Evolutionary conservation across 2,888 invertebrate genomes (phyloP).

Genomic region (Tachina grossa): DNA sequence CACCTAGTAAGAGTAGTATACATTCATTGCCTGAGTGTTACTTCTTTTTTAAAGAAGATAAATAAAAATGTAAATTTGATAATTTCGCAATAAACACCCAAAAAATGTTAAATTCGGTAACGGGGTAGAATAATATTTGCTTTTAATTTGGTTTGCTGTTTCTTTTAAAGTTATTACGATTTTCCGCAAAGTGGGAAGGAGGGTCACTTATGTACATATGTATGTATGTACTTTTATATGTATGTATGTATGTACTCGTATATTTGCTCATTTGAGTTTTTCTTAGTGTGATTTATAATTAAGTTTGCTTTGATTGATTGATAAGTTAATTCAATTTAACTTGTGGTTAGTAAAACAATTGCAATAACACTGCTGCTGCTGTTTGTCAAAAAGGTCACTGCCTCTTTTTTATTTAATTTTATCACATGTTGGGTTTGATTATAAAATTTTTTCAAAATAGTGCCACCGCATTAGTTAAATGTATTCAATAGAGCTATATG

Average conservation of each 20-base stretch:
- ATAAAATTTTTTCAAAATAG: not conserved
- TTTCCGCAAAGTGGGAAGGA: too few species aligned
- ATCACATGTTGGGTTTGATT: not conserved
- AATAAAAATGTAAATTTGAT: too few species aligned
- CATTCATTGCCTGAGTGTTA: too few species aligned
- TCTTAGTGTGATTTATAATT: conserved; percentile 17
- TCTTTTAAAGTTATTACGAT: too few species aligned
- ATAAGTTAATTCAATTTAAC: conserved; percentile 22
- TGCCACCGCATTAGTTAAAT: too few species aligned
- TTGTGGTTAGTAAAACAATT: conserved; percentile 7
- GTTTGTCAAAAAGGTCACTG: not conserved
- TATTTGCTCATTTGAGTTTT: not conserved
- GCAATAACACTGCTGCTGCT: not conserved
- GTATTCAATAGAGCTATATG: too few species aligned
- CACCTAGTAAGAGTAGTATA: too few species aligned
- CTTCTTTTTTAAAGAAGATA: too few species aligned
- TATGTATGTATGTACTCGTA: not conserved
- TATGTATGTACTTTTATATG: not conserved
- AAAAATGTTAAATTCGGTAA: too few species aligned
- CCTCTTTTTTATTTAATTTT: not conserved
- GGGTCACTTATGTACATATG: not conserved
- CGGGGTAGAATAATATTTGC: too few species aligned
- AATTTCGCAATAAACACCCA: too few species aligned
- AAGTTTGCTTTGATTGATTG: conserved; percentile 7
- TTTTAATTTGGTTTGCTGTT: too few species aligned